Base-by-base conservation (phyloP, 2,797 vertebrate species). In the Aplochiton taeniatus region DNA sequence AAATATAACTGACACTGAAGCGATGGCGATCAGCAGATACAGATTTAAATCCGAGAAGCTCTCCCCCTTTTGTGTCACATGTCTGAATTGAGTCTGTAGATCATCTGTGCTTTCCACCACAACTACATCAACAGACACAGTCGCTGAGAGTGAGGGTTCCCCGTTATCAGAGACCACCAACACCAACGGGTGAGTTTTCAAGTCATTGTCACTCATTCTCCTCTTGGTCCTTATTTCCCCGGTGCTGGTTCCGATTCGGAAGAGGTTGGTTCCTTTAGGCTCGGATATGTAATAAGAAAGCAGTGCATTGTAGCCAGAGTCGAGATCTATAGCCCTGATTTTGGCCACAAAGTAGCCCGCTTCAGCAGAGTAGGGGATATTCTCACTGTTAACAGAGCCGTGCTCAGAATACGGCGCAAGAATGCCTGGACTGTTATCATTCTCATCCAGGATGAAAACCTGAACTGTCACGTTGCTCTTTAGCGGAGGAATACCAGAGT, bases 321-420 rank as follows among this genome's bases (percentile, higher is more conserved):
- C 78, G 11, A 72, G 51, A 19, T 80, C 78, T 31, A 72, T 63
- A 65, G 78, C 73, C 65, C 70, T 76, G 64, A 79, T 73, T 48
- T 75, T 79, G 9, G 76, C 69, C 66, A 79, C 76, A 69, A 79
- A 69, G 61, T 75, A 79, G 4, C 83, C 83, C 43, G 65, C 66
- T 48, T 69, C 71, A 53, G 76, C 70, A 48, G 68, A 61, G 91
- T 83, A 19, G 85, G 90, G 68, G 93, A 93, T 78, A 91, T 89
- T 75, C 91, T 88, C 65, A 63, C 92, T 67, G 47, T 87, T 92
- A 76, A 93, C 92, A 41, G 88, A 76, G n/a, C 88, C 88, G 0
- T 92, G 90, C 18, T 91, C 85, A 80, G 92, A 93, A 84, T 89
- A 79, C 19, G 89, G 87, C 62, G 87, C 86, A 5, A 51, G 65